These are phyloP conservation scores for Drosophila funebris DNA, from an alignment of 1,140 invertebrate genomes.

Conservation along the genomic window DNA sequence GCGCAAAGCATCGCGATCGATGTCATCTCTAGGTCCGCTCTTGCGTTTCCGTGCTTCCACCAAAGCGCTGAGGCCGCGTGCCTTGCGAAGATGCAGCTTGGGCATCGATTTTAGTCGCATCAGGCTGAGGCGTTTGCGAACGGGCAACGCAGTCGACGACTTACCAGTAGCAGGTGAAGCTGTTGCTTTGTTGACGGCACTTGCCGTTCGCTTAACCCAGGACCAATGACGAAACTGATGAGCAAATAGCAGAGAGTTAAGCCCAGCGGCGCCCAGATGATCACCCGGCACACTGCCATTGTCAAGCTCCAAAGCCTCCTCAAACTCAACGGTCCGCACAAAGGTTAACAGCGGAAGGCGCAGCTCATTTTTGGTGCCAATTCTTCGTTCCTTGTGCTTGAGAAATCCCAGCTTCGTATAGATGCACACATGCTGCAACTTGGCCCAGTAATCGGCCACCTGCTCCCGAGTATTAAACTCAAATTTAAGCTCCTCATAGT, in stretches of 20 bases:
- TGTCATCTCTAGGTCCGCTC: conserved; percentile 86
- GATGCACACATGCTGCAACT: conserved; percentile 88
- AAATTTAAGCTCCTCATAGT: conserved; percentile 86
- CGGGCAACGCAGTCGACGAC: conserved; percentile 26
- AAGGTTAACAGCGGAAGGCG: conserved; percentile 43
- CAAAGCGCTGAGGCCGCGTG: background rate
- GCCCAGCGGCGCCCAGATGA: conserved; percentile 88
- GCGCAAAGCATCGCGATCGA: conserved; percentile 88
- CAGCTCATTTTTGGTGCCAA: background rate
- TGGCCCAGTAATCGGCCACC: conserved; percentile 90
- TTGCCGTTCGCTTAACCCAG: conserved; percentile 63
- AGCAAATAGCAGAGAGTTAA: conserved; percentile 88
- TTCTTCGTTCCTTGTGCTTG: conserved; percentile 13
- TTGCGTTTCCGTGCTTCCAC: conserved; percentile 51
- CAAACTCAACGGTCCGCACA: conserved; percentile 47
- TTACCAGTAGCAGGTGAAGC: conserved; percentile 1
- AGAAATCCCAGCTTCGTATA: conserved; percentile 87
- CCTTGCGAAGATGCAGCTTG: conserved; percentile 19
- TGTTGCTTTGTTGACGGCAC: background rate
- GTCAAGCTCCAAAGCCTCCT: conserved; percentile 63
- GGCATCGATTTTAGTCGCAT: conserved; percentile 48
- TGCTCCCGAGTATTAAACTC: conserved; percentile 85
- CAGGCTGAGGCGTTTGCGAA: conserved; percentile 27
- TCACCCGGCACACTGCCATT: conserved; percentile 89
- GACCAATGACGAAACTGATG: conserved; percentile 89